Percentiles rank a stretch among this genome's conserved stretches.
Evolutionary conservation across 2,113 vertebrate genomes (phyloP).

Genomic region (Clinocottus analis): DNA sequence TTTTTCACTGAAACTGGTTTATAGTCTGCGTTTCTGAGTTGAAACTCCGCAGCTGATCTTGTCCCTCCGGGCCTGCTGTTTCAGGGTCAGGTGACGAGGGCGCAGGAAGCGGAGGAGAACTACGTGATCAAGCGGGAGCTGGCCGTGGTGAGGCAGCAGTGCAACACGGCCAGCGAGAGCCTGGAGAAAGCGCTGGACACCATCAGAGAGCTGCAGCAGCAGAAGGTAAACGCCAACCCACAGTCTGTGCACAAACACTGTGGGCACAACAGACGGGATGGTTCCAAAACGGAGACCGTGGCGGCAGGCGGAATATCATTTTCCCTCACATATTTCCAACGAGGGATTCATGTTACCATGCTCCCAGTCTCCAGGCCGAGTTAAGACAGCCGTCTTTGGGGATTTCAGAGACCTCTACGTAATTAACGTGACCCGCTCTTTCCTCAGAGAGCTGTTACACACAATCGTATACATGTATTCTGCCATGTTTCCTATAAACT

Average conservation of each 20-base stretch:
- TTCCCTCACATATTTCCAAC: not conserved
- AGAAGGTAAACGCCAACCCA: constrained; percentile 81
- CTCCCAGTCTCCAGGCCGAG: too few species aligned
- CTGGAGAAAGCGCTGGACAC: constrained; percentile 91
- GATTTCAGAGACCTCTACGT: too few species aligned
- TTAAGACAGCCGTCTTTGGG: too few species aligned
- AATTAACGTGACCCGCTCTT: too few species aligned
- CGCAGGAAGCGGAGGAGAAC: constrained; percentile 96
- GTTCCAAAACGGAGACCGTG: not conserved
- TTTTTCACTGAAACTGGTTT: not conserved
- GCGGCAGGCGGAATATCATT: not conserved
- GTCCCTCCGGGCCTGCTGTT: constrained; percentile 27
- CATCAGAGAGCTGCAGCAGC: constrained; percentile 90
- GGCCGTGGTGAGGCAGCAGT: constrained; percentile 91
- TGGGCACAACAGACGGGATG: not conserved
- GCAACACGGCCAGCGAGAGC: constrained; percentile 86
- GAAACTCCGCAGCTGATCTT: not conserved
- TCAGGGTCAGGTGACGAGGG: constrained; percentile 94
- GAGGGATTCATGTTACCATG: not conserved
- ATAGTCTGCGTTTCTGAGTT: not conserved
- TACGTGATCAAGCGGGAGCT: constrained; percentile 95
- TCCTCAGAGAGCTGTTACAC: too few species aligned
- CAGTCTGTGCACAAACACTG: not conserved
- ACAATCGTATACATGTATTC: too few species aligned
- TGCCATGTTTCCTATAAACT: too few species aligned